Evolutionary conservation across 2,113 vertebrate genomes (phyloP), one percentile per base, ranked within the genome.

Genomic region (Cheilinus undulatus): DNA sequence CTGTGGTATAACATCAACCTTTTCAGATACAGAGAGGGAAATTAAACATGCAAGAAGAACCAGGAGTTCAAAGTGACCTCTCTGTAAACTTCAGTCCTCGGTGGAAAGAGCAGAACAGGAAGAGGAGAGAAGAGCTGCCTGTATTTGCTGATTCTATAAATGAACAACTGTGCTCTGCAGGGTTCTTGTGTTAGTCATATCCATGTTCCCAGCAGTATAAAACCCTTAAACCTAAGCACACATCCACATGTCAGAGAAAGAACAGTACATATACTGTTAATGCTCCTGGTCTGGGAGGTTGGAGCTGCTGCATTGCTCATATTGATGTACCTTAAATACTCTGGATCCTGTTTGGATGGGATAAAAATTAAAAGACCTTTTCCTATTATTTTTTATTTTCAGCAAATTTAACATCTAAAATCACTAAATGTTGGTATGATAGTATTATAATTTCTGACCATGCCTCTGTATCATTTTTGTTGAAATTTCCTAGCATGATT

Each of bases 111-210:
- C 17, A 6, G 2, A 42, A 17, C 40, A 42, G 15, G 40, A 42
- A 42, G 17, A 42, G 14, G 40, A 42, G 40, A 1, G 17, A 17
- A 42, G 40, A 17, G 40, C 40, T 42, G 40, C 40, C 17, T 42
- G 14, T 17, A 42, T 17, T 42, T 42, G 17, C 14, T 17, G 14
- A 42, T 42, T 42, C 40, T 42, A 42, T 42, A 42, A 42, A 42
- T 42, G 40, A 42, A 42, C 40, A 42, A 42, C 40, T 42, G 40
- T 42, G 40, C 40, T 42, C 15, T 6, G 7, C 27, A 14, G 50
- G 48, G 54, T 45, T 58, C 26, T 24, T 61, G 58, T 48, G 56
- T 76, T 78, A 73, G 51, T 68, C 61, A 63, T 63, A 36, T 58
- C 49, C 23, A 9, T 43, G 23, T 27, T 61, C 49, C 6, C 51